Conservation (phyloP, 2,113 vertebrate genomes). For the Romanogobio albipinnatus region DNA sequence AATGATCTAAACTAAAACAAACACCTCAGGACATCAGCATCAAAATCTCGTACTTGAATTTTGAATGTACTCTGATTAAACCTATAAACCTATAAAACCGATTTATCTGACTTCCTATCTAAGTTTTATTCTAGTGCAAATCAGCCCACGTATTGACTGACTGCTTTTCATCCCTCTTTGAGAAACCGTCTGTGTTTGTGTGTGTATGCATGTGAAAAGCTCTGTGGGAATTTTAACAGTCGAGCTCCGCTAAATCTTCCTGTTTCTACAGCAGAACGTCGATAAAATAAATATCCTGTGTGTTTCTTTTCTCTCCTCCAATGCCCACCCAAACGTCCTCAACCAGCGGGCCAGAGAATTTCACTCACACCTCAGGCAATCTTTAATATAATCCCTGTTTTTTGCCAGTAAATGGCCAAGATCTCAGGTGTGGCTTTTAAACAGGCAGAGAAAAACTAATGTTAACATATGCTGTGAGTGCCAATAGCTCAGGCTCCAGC, state of each 20-base stretch:
- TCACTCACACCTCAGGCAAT: conserved; percentile 78
- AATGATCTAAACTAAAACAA: conserved; percentile 3
- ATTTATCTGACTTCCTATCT: conserved; percentile 22
- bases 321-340: conserved; percentile 69
- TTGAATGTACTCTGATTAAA: conserved; percentile 4
- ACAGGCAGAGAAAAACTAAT: conserved; percentile 68
- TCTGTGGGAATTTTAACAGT: conserved; percentile 79
- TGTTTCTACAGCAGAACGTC: conserved; percentile 79
- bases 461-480: conserved; percentile 75
- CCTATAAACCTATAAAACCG: no score
- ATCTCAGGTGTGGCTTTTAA: conserved; percentile 73
- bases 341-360: conserved; percentile 72
- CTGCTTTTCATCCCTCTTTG: conserved; percentile 49
- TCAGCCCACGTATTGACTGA: conserved; percentile 12
- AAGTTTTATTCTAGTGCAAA: conserved; percentile 45
- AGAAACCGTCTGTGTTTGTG: conserved; percentile 38
- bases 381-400: conserved; percentile 78
- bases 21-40: conserved; percentile 6
- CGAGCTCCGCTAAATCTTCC: conserved; percentile 78
- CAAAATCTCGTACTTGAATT: background rate
- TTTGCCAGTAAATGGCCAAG: conserved; percentile 68
- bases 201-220: conserved; percentile 53
- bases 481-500: conserved; percentile 69
- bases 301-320: conserved; percentile 67
- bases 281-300: conserved; percentile 80